Evolutionary conservation across 2,797 vertebrate species (phyloP).

Genomic region (Sebastes minor): DNA sequence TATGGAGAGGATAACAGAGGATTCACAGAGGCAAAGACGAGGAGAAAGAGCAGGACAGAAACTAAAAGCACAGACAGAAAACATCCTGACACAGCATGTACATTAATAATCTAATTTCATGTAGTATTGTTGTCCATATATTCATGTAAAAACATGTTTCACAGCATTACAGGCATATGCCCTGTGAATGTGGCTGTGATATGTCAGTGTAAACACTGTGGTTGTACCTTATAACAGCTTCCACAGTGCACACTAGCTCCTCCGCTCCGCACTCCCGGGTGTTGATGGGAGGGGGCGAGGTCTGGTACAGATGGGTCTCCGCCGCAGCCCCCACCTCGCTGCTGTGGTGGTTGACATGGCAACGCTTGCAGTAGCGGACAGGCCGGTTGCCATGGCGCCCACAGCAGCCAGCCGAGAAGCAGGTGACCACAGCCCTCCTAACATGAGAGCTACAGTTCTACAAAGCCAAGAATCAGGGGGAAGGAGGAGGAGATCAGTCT

Average conservation of each 20-base stretch:
- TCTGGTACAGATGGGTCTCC: conserved; percentile 98
- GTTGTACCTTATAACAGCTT: conserved; percentile 94
- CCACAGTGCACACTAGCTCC: conserved; percentile 97
- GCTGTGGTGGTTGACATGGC: conserved; percentile 98
- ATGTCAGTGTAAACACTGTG: conserved; percentile 9
- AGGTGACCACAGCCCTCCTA: conserved; percentile 96
- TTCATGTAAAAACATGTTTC: neutral
- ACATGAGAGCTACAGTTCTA: conserved; percentile 99
- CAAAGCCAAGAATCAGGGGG: conserved; percentile 22
- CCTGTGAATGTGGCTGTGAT: neutral
- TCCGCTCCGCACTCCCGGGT: conserved; percentile 96
- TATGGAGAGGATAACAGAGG: neutral
- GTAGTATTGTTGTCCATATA: neutral
- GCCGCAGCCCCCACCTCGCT: conserved; percentile 92
- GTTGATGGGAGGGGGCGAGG: conserved; percentile 97
- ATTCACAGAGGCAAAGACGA: neutral
- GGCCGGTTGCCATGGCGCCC: conserved; percentile 97
- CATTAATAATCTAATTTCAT: neutral
- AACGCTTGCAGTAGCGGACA: conserved; percentile 97
- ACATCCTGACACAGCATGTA: neutral
- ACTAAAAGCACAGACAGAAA: neutral
- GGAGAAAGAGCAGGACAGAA: neutral
- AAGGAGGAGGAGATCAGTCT: conserved; percentile 8
- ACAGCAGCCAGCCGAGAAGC: conserved; percentile 98
- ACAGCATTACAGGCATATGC: neutral